Base-by-base conservation (phyloP, 2,797 vertebrate genomes). In the Choloepus didactylus region DNA sequence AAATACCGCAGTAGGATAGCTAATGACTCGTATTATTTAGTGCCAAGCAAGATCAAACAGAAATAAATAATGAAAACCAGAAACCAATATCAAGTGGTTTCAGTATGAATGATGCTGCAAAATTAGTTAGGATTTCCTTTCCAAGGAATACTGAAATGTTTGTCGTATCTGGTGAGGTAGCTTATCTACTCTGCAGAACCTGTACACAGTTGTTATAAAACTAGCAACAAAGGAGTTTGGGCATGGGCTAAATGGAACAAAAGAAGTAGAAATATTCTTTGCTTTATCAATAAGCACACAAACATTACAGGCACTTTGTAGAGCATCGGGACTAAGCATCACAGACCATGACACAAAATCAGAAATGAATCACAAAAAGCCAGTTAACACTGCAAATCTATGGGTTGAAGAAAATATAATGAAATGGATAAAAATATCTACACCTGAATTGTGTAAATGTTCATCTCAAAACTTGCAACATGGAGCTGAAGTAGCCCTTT, bases 31-130 rank as follows among this genome's bases (percentile, higher is more conserved):
- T n/a, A 31, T 46, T n/a, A 15, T 59, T 80, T 73, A 56, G 44
- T 59, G 72, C 38, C 64, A 86, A 72, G 10, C 56, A 77, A 94
- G 9, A 95, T 95, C 59, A 85, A 87, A 81, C 46, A 44, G 35
- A 51, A 89, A 49, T 35, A 35, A 35, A 35, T 49, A 64, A 76
- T 59, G 18, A 86, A 81, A 92, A 62, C 25, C 27, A 19, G 41
- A 64, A 75, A 72, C 27, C 1, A 46, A 0, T 10, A 12, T 29
- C 15, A 46, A 54, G 35, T 29, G 9, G 16, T 77, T 80, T 18
- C 12, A 14, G 2, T 27, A 7, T 5, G 8, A 80, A 21, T 16
- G 10, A 14, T n/a, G 56, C 44, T 16, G 21, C 23, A 19, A 66
- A 35, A 35, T 35, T 35, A 46, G 16, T 1, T 60, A 31, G 89